Conservation (phyloP, 2,888 invertebrate genomes). For the Myopa testacea region DNA sequence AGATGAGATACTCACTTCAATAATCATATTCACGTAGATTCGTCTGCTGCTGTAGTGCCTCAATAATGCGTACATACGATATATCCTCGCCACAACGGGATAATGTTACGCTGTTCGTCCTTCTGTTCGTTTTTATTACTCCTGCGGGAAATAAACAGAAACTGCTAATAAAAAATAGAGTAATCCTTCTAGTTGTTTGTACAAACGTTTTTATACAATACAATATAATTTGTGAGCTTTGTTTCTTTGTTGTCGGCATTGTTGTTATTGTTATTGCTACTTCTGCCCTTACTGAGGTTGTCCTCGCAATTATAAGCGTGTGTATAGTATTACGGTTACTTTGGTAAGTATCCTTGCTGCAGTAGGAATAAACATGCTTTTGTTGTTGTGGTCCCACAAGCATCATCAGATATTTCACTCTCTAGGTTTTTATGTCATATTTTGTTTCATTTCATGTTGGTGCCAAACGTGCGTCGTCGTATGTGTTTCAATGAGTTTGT, state of each 20-base stretch:
- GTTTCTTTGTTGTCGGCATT: constrained; percentile 44
- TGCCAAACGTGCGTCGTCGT: constrained; percentile 46
- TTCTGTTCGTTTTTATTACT: constrained; percentile 60
- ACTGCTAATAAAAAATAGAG: constrained; percentile 63
- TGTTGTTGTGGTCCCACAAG: constrained; percentile 60
- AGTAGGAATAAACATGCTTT: constrained; percentile 57
- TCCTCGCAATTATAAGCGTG: constrained; percentile 29
- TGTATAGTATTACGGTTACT: constrained; percentile 42
- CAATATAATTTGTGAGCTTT: constrained; percentile 8
- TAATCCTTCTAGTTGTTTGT: constrained; percentile 47
- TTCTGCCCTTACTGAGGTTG: constrained; percentile 38
- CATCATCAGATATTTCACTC: constrained; percentile 60
- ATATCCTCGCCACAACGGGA: constrained; percentile 64
- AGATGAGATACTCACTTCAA: too few species aligned
- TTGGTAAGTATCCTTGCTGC: constrained; percentile 42
- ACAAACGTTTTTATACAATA: not conserved
- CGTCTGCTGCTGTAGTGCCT: constrained; percentile 9
- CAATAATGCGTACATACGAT: constrained; percentile 15
- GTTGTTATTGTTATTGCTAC: constrained; percentile 46
- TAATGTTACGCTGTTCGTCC: constrained; percentile 52
- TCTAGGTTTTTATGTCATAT: constrained; percentile 55
- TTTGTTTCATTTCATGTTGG: constrained; percentile 60
- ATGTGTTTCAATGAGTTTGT: constrained; percentile 49
- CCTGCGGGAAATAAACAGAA: constrained; percentile 64
- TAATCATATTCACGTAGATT: too few species aligned